Evolutionary conservation across 2,113 vertebrate species (phyloP).

Genomic region (Erythrolamprus reginae): DNA sequence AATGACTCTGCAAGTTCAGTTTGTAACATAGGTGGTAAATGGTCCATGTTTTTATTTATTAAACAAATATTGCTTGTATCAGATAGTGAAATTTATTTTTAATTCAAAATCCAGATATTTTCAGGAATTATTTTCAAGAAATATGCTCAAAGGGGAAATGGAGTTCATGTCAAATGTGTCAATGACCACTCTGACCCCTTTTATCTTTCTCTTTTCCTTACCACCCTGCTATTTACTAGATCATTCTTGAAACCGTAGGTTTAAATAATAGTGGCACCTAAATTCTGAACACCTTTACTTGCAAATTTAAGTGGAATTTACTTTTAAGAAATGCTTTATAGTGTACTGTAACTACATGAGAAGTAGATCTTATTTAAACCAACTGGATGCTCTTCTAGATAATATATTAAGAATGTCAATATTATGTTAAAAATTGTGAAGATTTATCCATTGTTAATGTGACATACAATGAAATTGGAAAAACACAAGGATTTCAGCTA

Average conservation of each 20-base stretch:
- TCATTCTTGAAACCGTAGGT: not conserved
- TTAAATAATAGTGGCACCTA: not conserved
- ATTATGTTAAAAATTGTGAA: not conserved
- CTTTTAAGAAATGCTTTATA: not conserved
- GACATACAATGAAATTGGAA: not conserved
- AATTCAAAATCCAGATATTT: not conserved
- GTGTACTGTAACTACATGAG: not conserved
- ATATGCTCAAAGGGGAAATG: not conserved
- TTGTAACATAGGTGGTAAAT: not conserved
- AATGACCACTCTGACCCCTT: not conserved
- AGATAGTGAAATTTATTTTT: not conserved
- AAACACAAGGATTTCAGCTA: not conserved
- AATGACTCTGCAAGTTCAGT: constrained; percentile 28
- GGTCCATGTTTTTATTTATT: not conserved
- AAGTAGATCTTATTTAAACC: not conserved
- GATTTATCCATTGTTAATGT: not conserved
- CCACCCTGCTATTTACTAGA: not conserved
- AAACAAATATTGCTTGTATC: not conserved
- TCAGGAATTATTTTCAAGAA: not conserved
- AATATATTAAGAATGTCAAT: not conserved
- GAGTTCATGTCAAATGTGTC: too few relatives aligned
- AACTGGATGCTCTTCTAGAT: not conserved
- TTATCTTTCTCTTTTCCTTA: not conserved
- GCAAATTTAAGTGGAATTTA: not conserved
- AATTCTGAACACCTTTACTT: not conserved